Conservation (phyloP, 2,888 invertebrate genomes). For the Podabrus alpinus region DNA sequence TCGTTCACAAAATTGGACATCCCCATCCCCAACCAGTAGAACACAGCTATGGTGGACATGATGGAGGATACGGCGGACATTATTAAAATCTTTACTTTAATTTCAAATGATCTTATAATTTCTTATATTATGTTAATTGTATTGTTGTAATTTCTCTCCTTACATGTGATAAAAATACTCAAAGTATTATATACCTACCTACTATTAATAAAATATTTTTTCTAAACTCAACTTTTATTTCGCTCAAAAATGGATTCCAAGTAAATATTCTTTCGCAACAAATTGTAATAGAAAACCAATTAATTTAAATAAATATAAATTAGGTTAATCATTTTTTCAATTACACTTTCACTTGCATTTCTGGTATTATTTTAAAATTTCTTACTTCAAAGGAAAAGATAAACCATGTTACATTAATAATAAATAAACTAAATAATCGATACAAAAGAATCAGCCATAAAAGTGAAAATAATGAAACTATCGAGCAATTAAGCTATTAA, state of each 20-base stretch:
- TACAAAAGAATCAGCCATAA: background rate
- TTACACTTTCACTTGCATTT: background rate
- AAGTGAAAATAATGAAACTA: background rate
- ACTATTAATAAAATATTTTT: conserved; percentile 1
- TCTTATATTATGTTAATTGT: background rate
- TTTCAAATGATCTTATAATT: background rate
- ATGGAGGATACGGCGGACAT: conserved; percentile 13
- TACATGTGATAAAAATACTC: background rate
- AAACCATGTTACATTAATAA: background rate
- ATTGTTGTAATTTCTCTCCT: background rate
- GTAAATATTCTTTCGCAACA: background rate
- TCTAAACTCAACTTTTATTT: background rate
- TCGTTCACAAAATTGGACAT: conserved; percentile 61
- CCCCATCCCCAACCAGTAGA: conserved; percentile 4
- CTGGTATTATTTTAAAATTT: background rate
- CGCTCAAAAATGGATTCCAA: background rate
- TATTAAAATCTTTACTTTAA: conserved; percentile 14
- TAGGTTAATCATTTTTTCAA: background rate
- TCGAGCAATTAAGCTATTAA: background rate
- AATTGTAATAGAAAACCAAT: background rate
- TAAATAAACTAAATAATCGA: background rate
- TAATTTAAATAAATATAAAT: background rate
- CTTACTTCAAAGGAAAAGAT: background rate
- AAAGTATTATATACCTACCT: background rate
- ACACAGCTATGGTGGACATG: background rate